Base-by-base conservation (phyloP, 2,113 vertebrate genomes). In the Potamarius usumacintae region DNA sequence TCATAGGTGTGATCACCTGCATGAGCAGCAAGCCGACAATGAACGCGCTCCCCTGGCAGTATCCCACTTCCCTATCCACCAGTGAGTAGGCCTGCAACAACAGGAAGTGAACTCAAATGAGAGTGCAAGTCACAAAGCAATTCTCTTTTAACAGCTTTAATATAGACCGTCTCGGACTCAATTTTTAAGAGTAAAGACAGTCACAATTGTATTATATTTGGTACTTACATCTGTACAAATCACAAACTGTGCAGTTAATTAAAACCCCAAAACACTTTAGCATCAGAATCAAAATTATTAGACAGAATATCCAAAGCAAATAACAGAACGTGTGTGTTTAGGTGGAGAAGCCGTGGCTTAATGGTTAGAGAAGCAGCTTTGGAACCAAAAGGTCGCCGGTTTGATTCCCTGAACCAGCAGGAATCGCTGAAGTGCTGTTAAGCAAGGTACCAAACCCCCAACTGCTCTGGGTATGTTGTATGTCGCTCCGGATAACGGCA, bases 21-120 rank as follows among this genome's bases (percentile, higher is more conserved):
- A 99, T 99, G 91, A 99, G 97, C 50, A 99, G 95, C 86, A 99
- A 95, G 89, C 98, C 98, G 63, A 99, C 98, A 85, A 99, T 99
- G 93, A 99, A 99, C 72, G 98, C 98, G 17, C 98, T 99, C 91
- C 98, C 98, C 94, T 99, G 98, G 93, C 98, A 99, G 89, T 99
- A 99, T 71, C 98, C 98, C 77, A 99, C 98, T 88, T 99, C 98
- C 20, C 98, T 96, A 93, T 99, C 98, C 93, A 99, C 98, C 94
- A 99, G 94, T 84, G 98, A 99, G 93, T 99, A 99, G 0, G 98
- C 98, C 98, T 99, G 90, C 67, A 89, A 95, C 84, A 90, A 86
- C 86, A 95, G 93, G 60, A 83, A 88, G 85, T 7, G 69, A 90
- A 60, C 0, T 50, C 30, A 15, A 63, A 63, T 83, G 48, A 53